Base-by-base conservation (phyloP, 1,140 invertebrate genomes). In the Papilio aristodemus region DNA sequence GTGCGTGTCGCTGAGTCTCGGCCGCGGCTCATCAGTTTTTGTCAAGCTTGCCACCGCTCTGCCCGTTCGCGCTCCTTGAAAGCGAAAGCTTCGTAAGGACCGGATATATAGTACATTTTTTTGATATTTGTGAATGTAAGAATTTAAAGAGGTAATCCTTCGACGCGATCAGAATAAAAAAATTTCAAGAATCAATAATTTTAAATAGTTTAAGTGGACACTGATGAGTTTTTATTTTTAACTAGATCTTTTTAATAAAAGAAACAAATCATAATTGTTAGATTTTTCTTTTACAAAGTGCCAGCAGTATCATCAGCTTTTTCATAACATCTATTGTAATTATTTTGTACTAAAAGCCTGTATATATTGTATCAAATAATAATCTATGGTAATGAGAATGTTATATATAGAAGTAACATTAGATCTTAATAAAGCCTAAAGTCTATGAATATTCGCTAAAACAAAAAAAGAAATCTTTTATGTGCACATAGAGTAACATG, bases 11-110 rank as follows among this genome's bases (percentile, higher is more conserved):
- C 46, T 22, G 46, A 54, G 32, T 14, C n/a, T 10, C 43, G 43
- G 14, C 43, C 13, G 13, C 43, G 36, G 14, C 36, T 62, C 62
- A 41, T 22, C 19, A 43, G 13, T 43, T 64, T 64, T 64, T 64
- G 22, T 64, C 19, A 41, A 54, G 46, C 46, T 11, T 27, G 22
- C 39, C 62, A 25, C 19, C 38, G 62, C 11, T 54, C 46, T 22
- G 38, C 11, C 4, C 38, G 7, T 64, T 14, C 7, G 27, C n/a
- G 39, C 9, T 43, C 22, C 39, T 32, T 64, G 62, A 32, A 38
- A 22, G 4, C 22, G 10, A 54, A 22, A 43, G 17, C 50, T 57
- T 13, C 3, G 22, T n/a, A 27, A 19, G 46, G 6, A 46, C 46
- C 1, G 14, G 5, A 22, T 13, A 39, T 39, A 11, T 39, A 13